These are phyloP conservation scores for Cosmorhoe ocellata DNA, from an alignment of 2,888 invertebrate species.

Conservation along the genomic window DNA sequence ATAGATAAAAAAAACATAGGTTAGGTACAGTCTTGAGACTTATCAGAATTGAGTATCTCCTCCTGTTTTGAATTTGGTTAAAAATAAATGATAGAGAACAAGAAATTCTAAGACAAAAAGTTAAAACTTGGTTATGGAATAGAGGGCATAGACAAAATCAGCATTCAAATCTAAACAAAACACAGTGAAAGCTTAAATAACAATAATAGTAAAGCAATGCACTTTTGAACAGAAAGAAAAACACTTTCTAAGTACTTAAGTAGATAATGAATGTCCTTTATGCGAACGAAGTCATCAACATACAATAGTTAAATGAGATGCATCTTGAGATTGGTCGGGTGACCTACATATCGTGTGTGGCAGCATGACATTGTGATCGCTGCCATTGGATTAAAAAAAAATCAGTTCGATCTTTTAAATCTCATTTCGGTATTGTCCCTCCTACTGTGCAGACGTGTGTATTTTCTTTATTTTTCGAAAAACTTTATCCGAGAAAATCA, in stretches of 20 bases:
- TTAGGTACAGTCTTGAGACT: no score
- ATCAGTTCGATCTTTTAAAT: conserved; percentile 51
- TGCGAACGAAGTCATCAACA: conserved; percentile 22
- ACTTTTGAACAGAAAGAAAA: conserved; percentile 21
- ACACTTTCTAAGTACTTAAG: background rate
- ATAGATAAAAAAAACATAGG: no score
- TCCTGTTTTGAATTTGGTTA: no score
- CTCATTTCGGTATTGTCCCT: conserved; percentile 63
- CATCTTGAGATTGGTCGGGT: conserved; percentile 65
- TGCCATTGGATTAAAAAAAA: conserved; percentile 57
- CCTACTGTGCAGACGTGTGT: conserved; percentile 51
- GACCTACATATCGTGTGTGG: conserved; percentile 64
- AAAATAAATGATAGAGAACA: no score
- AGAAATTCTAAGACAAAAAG: no score
- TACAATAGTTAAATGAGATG: conserved; percentile 49
- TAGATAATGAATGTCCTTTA: conserved; percentile 21
- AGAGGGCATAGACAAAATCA: no score
- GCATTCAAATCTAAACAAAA: no score
- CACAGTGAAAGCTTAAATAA: conserved; percentile 8
- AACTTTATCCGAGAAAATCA: no score
- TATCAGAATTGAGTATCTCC: no score
- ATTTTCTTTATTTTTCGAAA: background rate
- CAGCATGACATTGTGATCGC: conserved; percentile 57
- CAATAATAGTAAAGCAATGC: conserved; percentile 6
- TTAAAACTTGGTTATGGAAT: no score